Conservation (phyloP, 2,888 invertebrate genomes). For the Xestia ashworthii region DNA sequence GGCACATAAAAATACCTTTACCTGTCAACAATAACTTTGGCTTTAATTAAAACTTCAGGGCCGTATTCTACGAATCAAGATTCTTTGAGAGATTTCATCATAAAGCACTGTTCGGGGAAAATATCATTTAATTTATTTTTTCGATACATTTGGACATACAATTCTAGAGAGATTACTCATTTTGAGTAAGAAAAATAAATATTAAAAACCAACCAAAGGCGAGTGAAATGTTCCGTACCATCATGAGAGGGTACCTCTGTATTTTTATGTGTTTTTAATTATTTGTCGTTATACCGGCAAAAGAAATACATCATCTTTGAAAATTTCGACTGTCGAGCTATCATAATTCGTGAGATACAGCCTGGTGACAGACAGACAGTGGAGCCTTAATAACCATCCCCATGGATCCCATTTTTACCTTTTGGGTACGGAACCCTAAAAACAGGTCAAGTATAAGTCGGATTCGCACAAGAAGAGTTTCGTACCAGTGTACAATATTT, state of each 20-base stretch:
- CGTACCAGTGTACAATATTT: background rate
- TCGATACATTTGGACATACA: background rate
- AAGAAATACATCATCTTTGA: too few species aligned
- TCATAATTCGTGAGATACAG: too few species aligned
- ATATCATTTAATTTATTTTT: background rate
- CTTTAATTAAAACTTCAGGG: conserved; percentile 58
- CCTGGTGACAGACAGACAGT: too few species aligned
- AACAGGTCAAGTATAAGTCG: background rate
- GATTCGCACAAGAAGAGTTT: background rate
- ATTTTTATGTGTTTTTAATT: too few species aligned
- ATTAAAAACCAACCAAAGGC: background rate
- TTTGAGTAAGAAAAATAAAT: background rate
- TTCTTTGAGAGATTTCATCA: background rate
- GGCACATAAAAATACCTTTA: conserved; percentile 44
- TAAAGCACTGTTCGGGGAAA: too few species aligned
- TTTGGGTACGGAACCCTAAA: too few species aligned
- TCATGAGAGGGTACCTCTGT: too few species aligned
- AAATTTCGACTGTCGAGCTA: too few species aligned
- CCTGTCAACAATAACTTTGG: conserved; percentile 55
- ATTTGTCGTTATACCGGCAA: too few species aligned
- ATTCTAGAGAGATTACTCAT: background rate
- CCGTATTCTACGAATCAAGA: background rate
- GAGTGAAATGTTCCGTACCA: too few species aligned
- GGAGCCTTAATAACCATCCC: too few species aligned
- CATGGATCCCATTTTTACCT: too few species aligned